Conservation (phyloP, 1,140 invertebrate genomes). For the Bombus terrestris region DNA sequence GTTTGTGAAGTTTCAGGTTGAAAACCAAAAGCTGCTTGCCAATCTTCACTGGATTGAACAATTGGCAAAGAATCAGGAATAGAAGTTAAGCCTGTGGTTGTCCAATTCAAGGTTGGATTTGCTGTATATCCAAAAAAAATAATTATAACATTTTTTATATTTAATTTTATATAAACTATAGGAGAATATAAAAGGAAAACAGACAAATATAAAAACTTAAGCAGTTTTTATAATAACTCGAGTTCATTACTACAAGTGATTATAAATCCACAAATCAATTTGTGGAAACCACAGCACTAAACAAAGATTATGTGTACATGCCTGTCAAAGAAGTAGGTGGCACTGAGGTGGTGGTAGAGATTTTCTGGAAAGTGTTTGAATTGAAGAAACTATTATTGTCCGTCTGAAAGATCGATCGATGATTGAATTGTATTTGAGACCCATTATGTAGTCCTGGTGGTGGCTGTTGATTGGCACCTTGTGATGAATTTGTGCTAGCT, state of each 20-base stretch:
- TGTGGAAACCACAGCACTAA: background rate
- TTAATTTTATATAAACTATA: background rate
- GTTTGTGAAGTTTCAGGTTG: conserved; percentile 76
- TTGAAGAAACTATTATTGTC: conserved; percentile 85
- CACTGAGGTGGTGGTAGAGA: conserved; percentile 74
- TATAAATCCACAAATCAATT: background rate
- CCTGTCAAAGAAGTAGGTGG: conserved; percentile 77
- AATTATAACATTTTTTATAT: conserved; percentile 14
- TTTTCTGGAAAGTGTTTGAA: conserved; percentile 83
- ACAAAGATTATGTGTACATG: conserved; percentile 57
- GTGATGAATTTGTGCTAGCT: conserved; percentile 76
- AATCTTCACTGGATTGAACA: conserved; percentile 83
- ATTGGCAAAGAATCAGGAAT: conserved; percentile 83
- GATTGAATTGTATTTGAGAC: conserved; percentile 78
- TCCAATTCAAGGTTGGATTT: conserved; percentile 81
- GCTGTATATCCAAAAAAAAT: conserved; percentile 61
- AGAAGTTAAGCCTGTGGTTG: conserved; percentile 80
- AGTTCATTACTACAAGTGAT: background rate
- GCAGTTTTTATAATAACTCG: background rate
- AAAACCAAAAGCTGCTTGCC: conserved; percentile 84
- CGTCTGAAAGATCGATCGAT: conserved; percentile 82
- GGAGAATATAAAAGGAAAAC: background rate
- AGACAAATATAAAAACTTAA: background rate
- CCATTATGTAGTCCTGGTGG: conserved; percentile 78
- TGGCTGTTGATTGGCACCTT: conserved; percentile 72